phyloP scores from a whole-genome alignment of 2,797 vertebrate species.

The Tolypeutes matacus region DNA sequence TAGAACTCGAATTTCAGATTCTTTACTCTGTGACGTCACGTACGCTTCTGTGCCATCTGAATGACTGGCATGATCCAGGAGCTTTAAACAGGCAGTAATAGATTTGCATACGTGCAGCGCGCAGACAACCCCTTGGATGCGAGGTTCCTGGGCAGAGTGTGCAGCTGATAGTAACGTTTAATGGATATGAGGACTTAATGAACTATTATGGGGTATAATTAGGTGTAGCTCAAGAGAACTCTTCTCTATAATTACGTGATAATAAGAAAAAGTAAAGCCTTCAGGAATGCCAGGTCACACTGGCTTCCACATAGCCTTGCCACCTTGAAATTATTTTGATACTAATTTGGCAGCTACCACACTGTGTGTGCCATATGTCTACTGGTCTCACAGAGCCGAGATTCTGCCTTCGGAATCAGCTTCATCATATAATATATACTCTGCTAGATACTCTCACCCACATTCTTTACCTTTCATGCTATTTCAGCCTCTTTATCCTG shows the following conservation, averaged over 20 bases:
- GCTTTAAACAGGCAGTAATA: neutral
- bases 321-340: slow-evolving; percentile 58
- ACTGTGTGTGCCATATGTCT: neutral
- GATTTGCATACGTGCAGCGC: neutral
- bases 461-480: neutral
- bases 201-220: neutral
- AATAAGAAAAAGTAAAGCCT: slow-evolving; percentile 24
- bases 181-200: neutral
- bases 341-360: slow-evolving; percentile 37
- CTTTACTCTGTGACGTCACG: neutral
- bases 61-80: neutral
- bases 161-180: neutral
- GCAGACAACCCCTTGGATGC: neutral
- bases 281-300: neutral
- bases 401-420: neutral
- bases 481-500: neutral
- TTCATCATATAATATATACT: neutral
- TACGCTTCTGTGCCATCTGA: neutral
- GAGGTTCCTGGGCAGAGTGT: neutral
- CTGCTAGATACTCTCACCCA: neutral
- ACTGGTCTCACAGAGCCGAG: slow-evolving; percentile 3
- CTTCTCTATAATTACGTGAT: neutral
- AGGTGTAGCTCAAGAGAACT: neutral
- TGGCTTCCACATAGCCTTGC: slow-evolving; percentile 24
- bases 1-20: neutral